Evolutionary conservation across 2,113 vertebrate species (phyloP), one percentile per base, ranked within the genome.

Genomic region (Proteles cristata): DNA sequence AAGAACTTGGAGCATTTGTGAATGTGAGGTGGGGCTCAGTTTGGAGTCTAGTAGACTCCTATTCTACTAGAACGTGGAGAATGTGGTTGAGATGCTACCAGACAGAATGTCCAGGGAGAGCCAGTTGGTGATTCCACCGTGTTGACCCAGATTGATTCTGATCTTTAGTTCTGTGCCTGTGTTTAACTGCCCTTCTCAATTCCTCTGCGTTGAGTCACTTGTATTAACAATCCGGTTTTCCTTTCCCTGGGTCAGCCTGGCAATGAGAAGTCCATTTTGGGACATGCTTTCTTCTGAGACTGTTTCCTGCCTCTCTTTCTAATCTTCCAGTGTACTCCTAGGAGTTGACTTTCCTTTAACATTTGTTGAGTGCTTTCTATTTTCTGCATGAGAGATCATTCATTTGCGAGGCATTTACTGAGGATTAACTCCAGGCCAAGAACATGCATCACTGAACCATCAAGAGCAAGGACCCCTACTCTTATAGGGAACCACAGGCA

Each of bases 71-170:
- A 39, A 11, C 12, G 7, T 5, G 0, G 7, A 3, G 10, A 43
- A 4, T 58, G 12, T 66, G 25, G 2, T 8, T 50, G 21, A 79
- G 53, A 61, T 50, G 28, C 58, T 15, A 5, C 11, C 6, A 14
- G 48, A 65, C 31, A 76, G 31, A 39, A 25, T 48, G 39, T 11
- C 53, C 25, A 2, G 3, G 6, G 31, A 35, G 25, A n/a, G 23
- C n/a, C 35, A 16, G 1, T 26, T 55, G 33, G 25, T 9, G 25
- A 33, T 5, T 14, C 26, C 16, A 0, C 50, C 26, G 0, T 12
- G 28, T n/a, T 73, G 43, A 48, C 50, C 7, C 7, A 3, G 17
- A 26, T 11, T 43, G 33, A 19, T 68, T 33, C 33, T 7, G 11
- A 8, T 48, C 11, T 33, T n/a, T 66, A 2, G 11, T 63, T 25